Evolutionary conservation across 2,797 vertebrate genomes (phyloP).

Genomic region (Sitta carolinensis): DNA sequence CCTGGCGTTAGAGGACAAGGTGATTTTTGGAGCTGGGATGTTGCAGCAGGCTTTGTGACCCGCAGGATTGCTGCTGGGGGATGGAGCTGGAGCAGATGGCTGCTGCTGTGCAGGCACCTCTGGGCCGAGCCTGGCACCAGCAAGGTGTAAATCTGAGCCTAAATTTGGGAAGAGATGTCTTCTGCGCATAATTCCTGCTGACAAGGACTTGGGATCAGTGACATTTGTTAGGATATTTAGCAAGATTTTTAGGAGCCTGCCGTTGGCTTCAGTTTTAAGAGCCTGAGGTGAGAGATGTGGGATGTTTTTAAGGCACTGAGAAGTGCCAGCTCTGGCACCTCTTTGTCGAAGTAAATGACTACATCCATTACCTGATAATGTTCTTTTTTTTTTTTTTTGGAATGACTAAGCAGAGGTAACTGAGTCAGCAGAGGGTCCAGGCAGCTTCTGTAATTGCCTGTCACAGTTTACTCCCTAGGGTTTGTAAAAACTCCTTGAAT

Average conservation of each 20-base stretch:
- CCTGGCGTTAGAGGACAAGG: neutral
- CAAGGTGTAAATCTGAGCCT: neutral
- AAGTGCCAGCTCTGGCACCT: neutral
- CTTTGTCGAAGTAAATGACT: neutral
- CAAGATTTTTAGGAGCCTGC: neutral
- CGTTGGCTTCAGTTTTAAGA: too few relatives aligned
- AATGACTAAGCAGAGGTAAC: neutral
- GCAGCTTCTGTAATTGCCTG: neutral
- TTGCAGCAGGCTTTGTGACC: neutral
- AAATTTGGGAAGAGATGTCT: neutral
- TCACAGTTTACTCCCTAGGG: neutral
- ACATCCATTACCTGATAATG: neutral
- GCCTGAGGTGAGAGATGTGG: too few relatives aligned
- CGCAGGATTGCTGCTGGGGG: neutral
- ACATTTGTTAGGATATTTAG: neutral
- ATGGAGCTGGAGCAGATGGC: neutral
- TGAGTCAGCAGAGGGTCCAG: neutral
- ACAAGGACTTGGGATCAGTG: neutral
- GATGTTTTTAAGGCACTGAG: neutral
- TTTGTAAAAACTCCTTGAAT: neutral
- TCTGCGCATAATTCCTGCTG: accelerated
- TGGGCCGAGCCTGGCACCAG: neutral
- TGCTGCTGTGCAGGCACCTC: neutral
- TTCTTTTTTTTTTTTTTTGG: neutral
- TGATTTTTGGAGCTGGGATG: neutral